Evolutionary conservation across 2,113 vertebrate genomes (phyloP), one percentile per base, ranked within the genome.

Genomic region (Proteles cristata): DNA sequence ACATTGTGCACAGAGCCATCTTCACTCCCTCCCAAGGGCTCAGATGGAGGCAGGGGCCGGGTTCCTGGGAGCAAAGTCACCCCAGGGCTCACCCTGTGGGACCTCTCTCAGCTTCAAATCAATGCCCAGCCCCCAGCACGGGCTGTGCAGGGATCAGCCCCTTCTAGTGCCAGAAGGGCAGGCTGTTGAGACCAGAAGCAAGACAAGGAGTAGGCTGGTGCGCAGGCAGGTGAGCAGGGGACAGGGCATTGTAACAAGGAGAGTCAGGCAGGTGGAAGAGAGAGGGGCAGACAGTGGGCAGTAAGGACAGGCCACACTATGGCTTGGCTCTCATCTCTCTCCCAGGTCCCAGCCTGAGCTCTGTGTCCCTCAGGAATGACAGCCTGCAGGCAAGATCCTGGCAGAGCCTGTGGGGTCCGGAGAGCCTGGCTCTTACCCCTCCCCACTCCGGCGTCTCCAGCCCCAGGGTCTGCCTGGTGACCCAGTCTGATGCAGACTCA

Each of bases 231-330:
- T 39, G 80, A n/a, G 12, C 39, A 12, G 81, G 17, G 65, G 85
- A 0, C 0, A 6, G 1, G n/a, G 35, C 6, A 5, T 11, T 11
- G 2, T 3, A 28, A 53, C 45, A 73, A 33, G 58, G 31, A 43
- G n/a, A 15, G 35, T 16, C 16, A 2, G 7, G 48, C 16, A 2
- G 5, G 48, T 11, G 2, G 2, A 28, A 53, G 55, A 73, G 35
- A 48, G 31, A 39, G 28, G 19, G 35, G 48, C 53, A 35, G 12
- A 55, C 12, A 12, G 17, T 3, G 5, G 79, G 35, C 5, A 68
- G 48, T 14, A 21, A 69, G n/a, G 43, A 16, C 12, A 7, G 76
- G 68, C 28, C 39, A 39, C 45, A 35, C 15, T 45, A 11, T 5
- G n/a, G 25, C 68, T 9, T 25, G 48, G 35, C 3, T 1, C 83